Evolutionary conservation across 1,140 invertebrate genomes (phyloP).

Genomic region (Macrobrachium rosenbergii): DNA sequence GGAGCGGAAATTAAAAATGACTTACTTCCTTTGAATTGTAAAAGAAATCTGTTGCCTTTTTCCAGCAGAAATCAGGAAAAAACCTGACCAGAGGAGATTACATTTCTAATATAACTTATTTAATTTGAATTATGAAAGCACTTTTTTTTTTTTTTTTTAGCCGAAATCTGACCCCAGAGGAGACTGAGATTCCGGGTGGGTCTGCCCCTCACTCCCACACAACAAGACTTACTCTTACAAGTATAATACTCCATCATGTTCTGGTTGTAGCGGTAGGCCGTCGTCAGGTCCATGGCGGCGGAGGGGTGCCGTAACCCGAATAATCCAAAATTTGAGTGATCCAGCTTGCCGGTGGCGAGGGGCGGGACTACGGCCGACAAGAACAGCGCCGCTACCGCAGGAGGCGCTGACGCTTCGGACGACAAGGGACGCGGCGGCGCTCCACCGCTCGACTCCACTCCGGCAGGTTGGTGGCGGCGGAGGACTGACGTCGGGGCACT

Average conservation of each 20-base stretch:
- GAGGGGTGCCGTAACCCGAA: constrained; percentile 58
- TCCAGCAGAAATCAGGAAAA: too few species aligned
- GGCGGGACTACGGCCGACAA: too few species aligned
- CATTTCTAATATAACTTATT: too few species aligned
- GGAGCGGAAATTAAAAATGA: too few species aligned
- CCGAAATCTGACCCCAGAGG: too few species aligned
- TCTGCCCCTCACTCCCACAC: neutral
- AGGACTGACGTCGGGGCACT: constrained; percentile 14
- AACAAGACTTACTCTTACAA: constrained; percentile 79
- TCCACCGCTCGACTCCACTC: constrained; percentile 37
- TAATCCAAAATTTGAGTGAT: constrained; percentile 58
- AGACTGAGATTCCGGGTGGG: too few species aligned
- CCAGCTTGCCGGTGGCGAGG: constrained; percentile 49
- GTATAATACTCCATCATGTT: constrained; percentile 99
- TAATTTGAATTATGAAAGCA: too few species aligned
- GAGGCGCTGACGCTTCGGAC: constrained; percentile 11
- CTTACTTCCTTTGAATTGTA: too few species aligned
- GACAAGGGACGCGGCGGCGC: constrained; percentile 28
- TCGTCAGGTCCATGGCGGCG: constrained; percentile 85
- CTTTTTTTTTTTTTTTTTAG: too few species aligned
- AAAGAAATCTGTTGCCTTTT: too few species aligned
- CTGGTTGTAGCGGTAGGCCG: constrained; percentile 95
- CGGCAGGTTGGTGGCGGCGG: constrained; percentile 27
- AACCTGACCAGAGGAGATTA: too few species aligned
- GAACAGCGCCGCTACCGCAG: neutral